These are phyloP conservation scores for Papilio gigon DNA, from an alignment of 2,888 invertebrate genomes.

Conservation along the genomic window DNA sequence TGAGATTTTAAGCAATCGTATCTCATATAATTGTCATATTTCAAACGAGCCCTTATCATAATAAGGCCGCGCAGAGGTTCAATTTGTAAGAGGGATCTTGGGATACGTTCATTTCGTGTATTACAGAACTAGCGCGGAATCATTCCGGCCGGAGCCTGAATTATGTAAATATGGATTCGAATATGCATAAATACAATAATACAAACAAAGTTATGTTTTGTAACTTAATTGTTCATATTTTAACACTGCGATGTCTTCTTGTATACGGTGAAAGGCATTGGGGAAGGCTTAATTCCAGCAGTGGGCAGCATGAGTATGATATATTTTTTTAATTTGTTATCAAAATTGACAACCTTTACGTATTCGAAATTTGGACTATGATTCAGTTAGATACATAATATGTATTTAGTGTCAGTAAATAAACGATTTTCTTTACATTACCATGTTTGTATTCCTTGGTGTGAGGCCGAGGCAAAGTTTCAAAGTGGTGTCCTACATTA, in stretches of 20 bases:
- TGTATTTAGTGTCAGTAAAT: too few species aligned
- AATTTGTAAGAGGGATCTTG: slow-evolving; percentile 81
- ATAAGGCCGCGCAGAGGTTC: slow-evolving; percentile 67
- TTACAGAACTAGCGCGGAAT: slow-evolving; percentile 73
- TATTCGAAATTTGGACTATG: not conserved
- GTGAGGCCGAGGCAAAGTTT: slow-evolving; percentile 54
- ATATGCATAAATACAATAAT: slow-evolving; percentile 59
- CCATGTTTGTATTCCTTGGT: slow-evolving; percentile 7
- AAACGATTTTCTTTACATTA: too few species aligned
- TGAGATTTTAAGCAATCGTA: too few species aligned
- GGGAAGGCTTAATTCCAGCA: too few species aligned
- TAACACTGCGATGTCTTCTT: not conserved
- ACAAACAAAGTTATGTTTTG: slow-evolving; percentile 55
- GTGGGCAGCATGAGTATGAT: too few species aligned
- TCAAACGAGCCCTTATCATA: slow-evolving; percentile 51
- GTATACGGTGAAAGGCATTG: too few species aligned
- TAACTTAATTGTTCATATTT: not conserved
- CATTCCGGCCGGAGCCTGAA: slow-evolving; percentile 66
- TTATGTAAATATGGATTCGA: slow-evolving; percentile 78
- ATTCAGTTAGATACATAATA: too few species aligned
- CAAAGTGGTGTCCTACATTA: slow-evolving; percentile 59
- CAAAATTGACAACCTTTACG: too few species aligned
- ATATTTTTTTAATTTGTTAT: too few species aligned
- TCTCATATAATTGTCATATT: slow-evolving; percentile 4
- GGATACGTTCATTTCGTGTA: slow-evolving; percentile 81